phyloP scores from a whole-genome alignment of 1,140 invertebrate species.

The Brachionus angularis region DNA sequence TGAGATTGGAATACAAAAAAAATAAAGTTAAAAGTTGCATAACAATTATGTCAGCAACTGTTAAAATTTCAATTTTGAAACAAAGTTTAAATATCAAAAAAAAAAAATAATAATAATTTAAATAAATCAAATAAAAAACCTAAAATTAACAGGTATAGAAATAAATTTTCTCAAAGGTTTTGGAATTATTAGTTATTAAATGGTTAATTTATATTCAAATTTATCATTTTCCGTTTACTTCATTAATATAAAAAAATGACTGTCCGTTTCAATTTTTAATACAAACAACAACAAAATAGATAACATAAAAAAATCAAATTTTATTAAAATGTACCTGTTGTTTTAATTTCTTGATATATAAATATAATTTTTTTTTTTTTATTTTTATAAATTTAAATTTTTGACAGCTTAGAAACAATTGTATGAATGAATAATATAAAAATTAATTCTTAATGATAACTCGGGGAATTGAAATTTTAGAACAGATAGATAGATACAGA shows the following conservation, averaged over 20 bases:
- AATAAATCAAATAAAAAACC: neutral
- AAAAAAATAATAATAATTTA: neutral
- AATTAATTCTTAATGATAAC: neutral
- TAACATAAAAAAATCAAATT: neutral
- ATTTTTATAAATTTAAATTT: neutral
- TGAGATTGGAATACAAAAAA: neutral
- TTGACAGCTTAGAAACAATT: constrained; percentile 23
- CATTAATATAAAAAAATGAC: too few relatives aligned
- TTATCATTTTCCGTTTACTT: neutral
- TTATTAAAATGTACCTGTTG: constrained; percentile 42
- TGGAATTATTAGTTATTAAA: neutral
- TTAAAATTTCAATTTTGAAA: too few relatives aligned
- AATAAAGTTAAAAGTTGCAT: constrained; percentile 8
- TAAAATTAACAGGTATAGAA: neutral
- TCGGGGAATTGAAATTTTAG: constrained; percentile 18
- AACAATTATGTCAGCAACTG: neutral
- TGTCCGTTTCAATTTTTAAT: too few relatives aligned
- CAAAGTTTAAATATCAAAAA: neutral
- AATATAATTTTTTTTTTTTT: too few relatives aligned
- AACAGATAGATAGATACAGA: too few relatives aligned
- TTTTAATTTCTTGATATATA: constrained; percentile 1
- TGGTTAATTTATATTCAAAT: neutral
- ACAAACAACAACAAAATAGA: too few relatives aligned
- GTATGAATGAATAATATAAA: constrained; percentile 1
- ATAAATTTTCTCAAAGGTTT: neutral